Evolutionary conservation across 2,888 invertebrate species (phyloP), one percentile per base, ranked within the genome.

Genomic region (Aleiodes testaceus): DNA sequence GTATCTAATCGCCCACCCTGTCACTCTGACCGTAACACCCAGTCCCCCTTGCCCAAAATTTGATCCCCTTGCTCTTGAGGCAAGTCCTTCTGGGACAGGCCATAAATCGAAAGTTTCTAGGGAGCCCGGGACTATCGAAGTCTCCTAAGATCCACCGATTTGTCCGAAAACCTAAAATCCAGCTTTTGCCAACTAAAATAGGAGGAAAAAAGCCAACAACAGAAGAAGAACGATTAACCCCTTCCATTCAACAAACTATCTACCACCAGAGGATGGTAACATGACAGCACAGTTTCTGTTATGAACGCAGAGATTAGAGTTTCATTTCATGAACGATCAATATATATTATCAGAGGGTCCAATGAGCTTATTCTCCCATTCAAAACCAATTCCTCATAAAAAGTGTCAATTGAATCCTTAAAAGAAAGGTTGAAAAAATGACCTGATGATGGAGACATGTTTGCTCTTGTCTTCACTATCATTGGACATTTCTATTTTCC

Each of bases 1-100:
- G 82, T 84, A 84, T 82, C 84, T 87, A 87, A 87, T 87, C 87
- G 85, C 79, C 84, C 84, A 82, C 82, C 84, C 87, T 85, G 86
- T 87, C 87, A 85, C 84, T 87, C 82, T 85, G 87, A 87, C 87
- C 86, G 80, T 84, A 84, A 74, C 69, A 70, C 76, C 69, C 74
- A 72, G 53, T 71, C 77, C 75, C 72, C 69, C 49, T 72, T 72
- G 72, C 55, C 59, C 66, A 68, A 50, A 55, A 66, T 66, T 72
- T 64, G 66, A 71, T 65, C 68, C 66, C 66, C 55, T 26, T 44
- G 67, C 30, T 53, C 22, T 53, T 5, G 16, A 26, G 50, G 59
- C 65, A 64, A 66, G 76, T 80, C 81, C 77, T 81, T 74, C 77
- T 82, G 82, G 84, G 75, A 83, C 77, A 80, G 80, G 81, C 83